Evolutionary conservation across 2,888 invertebrate species (phyloP).

Genomic region (Andrena flavipes): DNA sequence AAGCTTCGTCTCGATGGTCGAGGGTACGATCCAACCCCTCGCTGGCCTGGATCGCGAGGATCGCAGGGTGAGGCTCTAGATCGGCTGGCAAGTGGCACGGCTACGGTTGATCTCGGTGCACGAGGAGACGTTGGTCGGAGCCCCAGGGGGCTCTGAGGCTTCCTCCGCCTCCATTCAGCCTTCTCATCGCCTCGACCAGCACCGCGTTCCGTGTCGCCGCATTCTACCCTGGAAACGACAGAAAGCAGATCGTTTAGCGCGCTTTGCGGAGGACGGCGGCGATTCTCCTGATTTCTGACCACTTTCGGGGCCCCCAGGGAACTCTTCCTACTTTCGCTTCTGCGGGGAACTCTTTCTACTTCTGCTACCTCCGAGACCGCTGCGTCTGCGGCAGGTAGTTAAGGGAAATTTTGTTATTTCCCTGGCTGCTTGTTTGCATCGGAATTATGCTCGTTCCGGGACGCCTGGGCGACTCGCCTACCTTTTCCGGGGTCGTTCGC

Average conservation of each 20-base stretch:
- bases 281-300: slow-evolving; percentile 3
- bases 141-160: slow-evolving; percentile 84
- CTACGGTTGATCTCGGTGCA: slow-evolving; percentile 63
- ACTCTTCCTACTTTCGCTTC: not conserved
- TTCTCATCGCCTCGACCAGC: slow-evolving; percentile 80
- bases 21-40: not conserved
- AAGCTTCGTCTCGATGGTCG: slow-evolving; percentile 8
- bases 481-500: slow-evolving; percentile 10
- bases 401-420: slow-evolving; percentile 30
- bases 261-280: slow-evolving; percentile 21
- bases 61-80: slow-evolving; percentile 42
- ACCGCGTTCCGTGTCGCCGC: slow-evolving; percentile 72
- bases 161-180: slow-evolving; percentile 84
- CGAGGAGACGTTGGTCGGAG: slow-evolving; percentile 76
- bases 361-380: not conserved
- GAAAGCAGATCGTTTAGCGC: slow-evolving; percentile 40
- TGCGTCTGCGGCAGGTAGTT: slow-evolving; percentile 9
- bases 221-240: slow-evolving; percentile 74
- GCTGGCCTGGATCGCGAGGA: not conserved
- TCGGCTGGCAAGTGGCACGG: slow-evolving; percentile 42
- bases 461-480: not conserved
- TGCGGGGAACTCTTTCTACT: not conserved
- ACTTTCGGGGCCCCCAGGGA: not conserved
- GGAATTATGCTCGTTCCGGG: slow-evolving; percentile 13
- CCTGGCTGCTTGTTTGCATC: slow-evolving; percentile 17